Conservation (phyloP, 2,113 vertebrate genomes). For the Monarcha castaneiventris region DNA sequence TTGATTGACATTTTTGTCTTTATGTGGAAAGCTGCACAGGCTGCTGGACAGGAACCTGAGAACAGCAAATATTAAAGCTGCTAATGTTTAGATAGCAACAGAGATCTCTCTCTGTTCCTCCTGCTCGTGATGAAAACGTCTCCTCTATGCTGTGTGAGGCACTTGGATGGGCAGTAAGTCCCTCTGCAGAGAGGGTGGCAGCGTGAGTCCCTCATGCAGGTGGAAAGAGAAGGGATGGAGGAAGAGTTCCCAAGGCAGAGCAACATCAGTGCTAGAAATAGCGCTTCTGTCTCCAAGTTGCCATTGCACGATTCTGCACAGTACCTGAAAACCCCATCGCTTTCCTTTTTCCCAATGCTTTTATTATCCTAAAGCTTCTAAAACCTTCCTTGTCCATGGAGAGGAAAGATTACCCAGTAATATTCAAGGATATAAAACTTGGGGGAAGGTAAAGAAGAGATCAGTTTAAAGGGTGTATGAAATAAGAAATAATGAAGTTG, state of each 20-base stretch:
- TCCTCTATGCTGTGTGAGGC: not conserved
- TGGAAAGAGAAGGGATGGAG: not conserved
- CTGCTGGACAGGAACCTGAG: not conserved
- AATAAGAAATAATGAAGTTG: not conserved
- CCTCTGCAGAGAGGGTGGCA: not conserved
- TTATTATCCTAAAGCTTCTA: not conserved
- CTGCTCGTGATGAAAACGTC: accelerated
- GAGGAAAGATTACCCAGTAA: not conserved
- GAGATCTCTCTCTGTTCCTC: not conserved
- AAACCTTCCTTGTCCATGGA: not conserved
- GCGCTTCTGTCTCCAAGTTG: not conserved
- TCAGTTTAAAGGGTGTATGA: not conserved
- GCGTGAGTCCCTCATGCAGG: not conserved
- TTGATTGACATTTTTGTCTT: not conserved
- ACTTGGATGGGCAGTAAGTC: not conserved
- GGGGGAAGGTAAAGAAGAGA: not conserved
- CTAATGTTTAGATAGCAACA: not conserved
- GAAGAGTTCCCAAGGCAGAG: not conserved
- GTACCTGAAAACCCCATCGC: not conserved
- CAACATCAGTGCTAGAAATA: not conserved
- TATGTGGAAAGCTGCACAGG: not conserved
- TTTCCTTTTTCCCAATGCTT: not conserved
- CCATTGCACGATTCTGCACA: not conserved
- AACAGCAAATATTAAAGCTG: not conserved
- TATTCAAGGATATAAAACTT: not conserved